Evolutionary conservation across 2,888 invertebrate genomes (phyloP).

Genomic region (Chouioia cunea): DNA sequence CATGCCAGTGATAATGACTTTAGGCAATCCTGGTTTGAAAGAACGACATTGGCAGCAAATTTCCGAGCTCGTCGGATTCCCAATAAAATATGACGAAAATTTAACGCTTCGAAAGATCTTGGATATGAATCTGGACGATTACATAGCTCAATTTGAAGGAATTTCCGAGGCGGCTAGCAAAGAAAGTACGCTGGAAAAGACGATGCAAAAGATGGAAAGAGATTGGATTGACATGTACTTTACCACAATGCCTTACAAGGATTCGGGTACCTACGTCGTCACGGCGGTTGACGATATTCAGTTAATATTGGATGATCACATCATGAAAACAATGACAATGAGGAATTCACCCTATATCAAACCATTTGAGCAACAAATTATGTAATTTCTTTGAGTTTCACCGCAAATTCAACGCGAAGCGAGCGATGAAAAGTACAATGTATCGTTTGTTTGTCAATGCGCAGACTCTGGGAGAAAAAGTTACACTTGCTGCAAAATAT

Average conservation of each 20-base stretch:
- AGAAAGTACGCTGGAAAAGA: constrained; percentile 91
- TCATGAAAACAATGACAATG: constrained; percentile 96
- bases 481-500: constrained; percentile 89
- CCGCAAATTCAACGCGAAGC: background rate
- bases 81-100: constrained; percentile 85
- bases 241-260: constrained; percentile 82
- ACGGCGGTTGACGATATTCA: constrained; percentile 95
- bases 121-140: constrained; percentile 88
- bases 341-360: constrained; percentile 96
- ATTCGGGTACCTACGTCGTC: constrained; percentile 91
- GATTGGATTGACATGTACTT: constrained; percentile 91
- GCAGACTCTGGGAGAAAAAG: constrained; percentile 90
- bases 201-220: constrained; percentile 87
- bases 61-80: constrained; percentile 92
- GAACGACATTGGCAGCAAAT: constrained; percentile 93
- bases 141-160: constrained; percentile 86
- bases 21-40: constrained; percentile 96
- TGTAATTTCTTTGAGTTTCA: constrained; percentile 68
- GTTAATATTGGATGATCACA: constrained; percentile 92
- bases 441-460: background rate
- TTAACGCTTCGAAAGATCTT: constrained; percentile 86
- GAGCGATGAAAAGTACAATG: too few relatives aligned
- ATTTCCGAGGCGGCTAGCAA: constrained; percentile 96
- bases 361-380: constrained; percentile 87
- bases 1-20: constrained; percentile 89